Base-by-base conservation (phyloP, 2,888 invertebrate genomes). In the Escarpia spicata region DNA sequence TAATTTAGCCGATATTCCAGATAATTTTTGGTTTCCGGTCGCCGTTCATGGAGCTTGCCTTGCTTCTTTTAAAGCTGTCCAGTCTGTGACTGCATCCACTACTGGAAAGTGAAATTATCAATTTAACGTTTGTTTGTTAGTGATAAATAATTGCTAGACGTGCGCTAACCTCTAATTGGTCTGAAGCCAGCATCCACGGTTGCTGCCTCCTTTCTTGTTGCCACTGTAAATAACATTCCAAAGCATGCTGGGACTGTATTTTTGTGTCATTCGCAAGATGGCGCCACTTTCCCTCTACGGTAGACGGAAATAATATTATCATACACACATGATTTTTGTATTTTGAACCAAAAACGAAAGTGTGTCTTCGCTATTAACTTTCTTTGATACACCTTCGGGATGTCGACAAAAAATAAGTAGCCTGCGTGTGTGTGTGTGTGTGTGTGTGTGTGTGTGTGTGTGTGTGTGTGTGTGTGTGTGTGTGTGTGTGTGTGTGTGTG, bases 191-290 rank as follows among this genome's bases (percentile, higher is more conserved):
- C 75, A 75, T n/a, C 75, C 26, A 75, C 75, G 75, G 75, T 26
- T 75, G 75, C 75, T 52, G 45, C 31, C 89, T 89, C 52, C 92
- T 92, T 92, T 92, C n/a, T 93, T 93, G 93, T 93, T 93, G 92
- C 93, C 91, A 93, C 90, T 91, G 92, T 93, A 93, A 93, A 93
- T 92, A 93, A 92, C 60, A 75, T 75, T 75, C 75, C 52, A 37
- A 58, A 44, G 92, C 92, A 92, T 92, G 43, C 92, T 90, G 92
- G 92, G 92, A 92, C 52, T 43, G 31, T 92, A 89, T 19, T 43
- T 8, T 31, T 15, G 43, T 12, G 19, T 1, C 45, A 45, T 37
- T 37, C 92, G 45, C 43, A 26, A 92, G 92, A 43, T 31, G 92
- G 92, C 92, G 52, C 90, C 92, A 92, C 92, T 44, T 52, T 91